Conservation (phyloP, 2,888 invertebrate genomes). For the Margaritifera margaritifera region DNA sequence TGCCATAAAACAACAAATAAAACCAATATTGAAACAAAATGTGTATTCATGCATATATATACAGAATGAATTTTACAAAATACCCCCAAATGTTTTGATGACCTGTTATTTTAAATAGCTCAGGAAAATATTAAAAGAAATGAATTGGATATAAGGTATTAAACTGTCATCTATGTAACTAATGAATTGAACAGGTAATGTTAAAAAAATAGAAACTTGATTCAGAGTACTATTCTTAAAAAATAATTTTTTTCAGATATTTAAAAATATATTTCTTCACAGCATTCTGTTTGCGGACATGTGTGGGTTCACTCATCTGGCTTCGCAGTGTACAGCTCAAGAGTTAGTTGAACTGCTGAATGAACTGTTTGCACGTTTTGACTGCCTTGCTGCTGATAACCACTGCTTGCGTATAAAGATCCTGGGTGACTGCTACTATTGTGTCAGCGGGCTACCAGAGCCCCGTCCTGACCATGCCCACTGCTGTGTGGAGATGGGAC, state of each 20-base stretch:
- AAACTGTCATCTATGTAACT: too few relatives aligned
- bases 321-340: conserved; percentile 84
- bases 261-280: conserved; percentile 43
- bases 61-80: too few relatives aligned
- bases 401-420: conserved; percentile 82
- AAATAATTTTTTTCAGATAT: too few relatives aligned
- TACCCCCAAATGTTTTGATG: too few relatives aligned
- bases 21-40: too few relatives aligned
- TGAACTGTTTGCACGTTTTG: conserved; percentile 95
- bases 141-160: too few relatives aligned
- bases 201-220: too few relatives aligned
- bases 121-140: too few relatives aligned
- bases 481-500: conserved; percentile 98
- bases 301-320: conserved; percentile 97
- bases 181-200: too few relatives aligned
- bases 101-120: too few relatives aligned
- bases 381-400: conserved; percentile 90
- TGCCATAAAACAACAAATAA: too few relatives aligned
- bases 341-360: conserved; percentile 96
- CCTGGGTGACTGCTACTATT: conserved; percentile 95
- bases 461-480: conserved; percentile 94
- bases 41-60: not conserved
- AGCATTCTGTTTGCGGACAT: conserved; percentile 98
- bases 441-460: conserved; percentile 93
- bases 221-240: too few relatives aligned